A percentile compares a stretch with the other conserved stretches of the same genome.
These are phyloP conservation scores for Phyllotreta striolata DNA, from an alignment of 2,888 invertebrate genomes.

Conservation along the genomic window DNA sequence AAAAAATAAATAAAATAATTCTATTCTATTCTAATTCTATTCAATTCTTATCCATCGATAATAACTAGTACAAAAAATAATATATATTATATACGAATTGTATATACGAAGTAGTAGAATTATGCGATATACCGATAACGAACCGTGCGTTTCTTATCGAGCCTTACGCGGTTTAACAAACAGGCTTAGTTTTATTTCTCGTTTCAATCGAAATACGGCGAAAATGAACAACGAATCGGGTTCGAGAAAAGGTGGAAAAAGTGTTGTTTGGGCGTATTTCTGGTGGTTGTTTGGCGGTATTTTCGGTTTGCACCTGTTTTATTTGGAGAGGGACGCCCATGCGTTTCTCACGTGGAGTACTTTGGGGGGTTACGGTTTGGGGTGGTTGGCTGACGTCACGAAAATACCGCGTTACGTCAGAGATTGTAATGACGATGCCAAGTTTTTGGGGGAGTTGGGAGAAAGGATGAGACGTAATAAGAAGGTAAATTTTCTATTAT, in stretches of 20 bases:
- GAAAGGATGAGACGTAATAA: slow-evolving; percentile 68
- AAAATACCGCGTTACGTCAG: slow-evolving; percentile 85
- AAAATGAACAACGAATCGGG: too few species aligned
- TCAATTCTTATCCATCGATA: too few species aligned
- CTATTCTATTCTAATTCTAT: too few species aligned
- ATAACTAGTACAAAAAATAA: too few species aligned
- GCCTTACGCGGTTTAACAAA: slow-evolving; percentile 33
- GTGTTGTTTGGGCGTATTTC: slow-evolving; percentile 76
- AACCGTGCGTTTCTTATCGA: slow-evolving; percentile 33
- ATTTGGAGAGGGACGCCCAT: slow-evolving; percentile 86
- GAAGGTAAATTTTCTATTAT: slow-evolving; percentile 70
- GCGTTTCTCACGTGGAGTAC: slow-evolving; percentile 89
- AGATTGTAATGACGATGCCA: slow-evolving; percentile 79
- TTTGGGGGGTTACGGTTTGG: slow-evolving; percentile 85
- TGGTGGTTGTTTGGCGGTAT: slow-evolving; percentile 89
- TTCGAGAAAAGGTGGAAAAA: slow-evolving; percentile 59
- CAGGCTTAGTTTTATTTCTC: slow-evolving; percentile 23
- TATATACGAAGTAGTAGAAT: too few species aligned
- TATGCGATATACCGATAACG: slow-evolving; percentile 29
- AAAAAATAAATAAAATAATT: too few species aligned
- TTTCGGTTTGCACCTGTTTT: slow-evolving; percentile 91
- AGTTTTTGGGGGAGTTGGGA: slow-evolving; percentile 71
- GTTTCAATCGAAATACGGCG: not conserved
- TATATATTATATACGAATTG: too few species aligned
- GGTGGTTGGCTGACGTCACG: slow-evolving; percentile 87